Conservation (phyloP, 1,140 invertebrate genomes). For the Acromyrmex echinatior region DNA sequence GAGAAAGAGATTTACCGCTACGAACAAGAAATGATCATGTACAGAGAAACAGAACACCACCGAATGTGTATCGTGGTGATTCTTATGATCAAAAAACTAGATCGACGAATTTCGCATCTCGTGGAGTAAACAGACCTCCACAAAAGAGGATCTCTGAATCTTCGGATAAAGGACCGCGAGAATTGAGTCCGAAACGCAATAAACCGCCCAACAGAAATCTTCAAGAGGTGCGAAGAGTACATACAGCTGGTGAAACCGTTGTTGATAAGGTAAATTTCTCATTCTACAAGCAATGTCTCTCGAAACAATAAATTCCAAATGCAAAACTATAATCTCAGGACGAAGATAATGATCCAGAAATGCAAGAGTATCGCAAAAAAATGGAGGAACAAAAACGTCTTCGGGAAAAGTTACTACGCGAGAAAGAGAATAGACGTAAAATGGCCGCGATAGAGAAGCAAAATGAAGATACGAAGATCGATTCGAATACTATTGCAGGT, state of each 20-base stretch:
- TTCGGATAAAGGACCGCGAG: conserved; percentile 60
- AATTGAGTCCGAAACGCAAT: conserved; percentile 74
- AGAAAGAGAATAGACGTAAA: conserved; percentile 89
- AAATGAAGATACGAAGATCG: conserved; percentile 74
- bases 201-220: conserved; percentile 74
- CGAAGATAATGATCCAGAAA: conserved; percentile 89
- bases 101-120: conserved; percentile 54
- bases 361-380: conserved; percentile 88
- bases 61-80: conserved; percentile 75
- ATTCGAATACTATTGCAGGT: conserved; percentile 72
- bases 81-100: conserved; percentile 76
- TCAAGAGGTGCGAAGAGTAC: conserved; percentile 72
- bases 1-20: conserved; percentile 80
- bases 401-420: conserved; percentile 88
- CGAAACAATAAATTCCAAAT: neutral
- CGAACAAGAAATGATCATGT: conserved; percentile 75
- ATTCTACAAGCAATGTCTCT: neutral
- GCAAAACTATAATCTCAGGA: conserved; percentile 64
- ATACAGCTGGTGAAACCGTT: conserved; percentile 39
- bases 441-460: conserved; percentile 87
- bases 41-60: conserved; percentile 69
- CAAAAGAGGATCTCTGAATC: conserved; percentile 75
- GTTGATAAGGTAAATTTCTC: conserved; percentile 67
- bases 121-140: conserved; percentile 63
- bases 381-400: conserved; percentile 90